A percentile compares a stretch with the other conserved stretches of the same genome.
phyloP scores from a whole-genome alignment of 2,797 vertebrate genomes.

The Sebastes steindachneri region DNA sequence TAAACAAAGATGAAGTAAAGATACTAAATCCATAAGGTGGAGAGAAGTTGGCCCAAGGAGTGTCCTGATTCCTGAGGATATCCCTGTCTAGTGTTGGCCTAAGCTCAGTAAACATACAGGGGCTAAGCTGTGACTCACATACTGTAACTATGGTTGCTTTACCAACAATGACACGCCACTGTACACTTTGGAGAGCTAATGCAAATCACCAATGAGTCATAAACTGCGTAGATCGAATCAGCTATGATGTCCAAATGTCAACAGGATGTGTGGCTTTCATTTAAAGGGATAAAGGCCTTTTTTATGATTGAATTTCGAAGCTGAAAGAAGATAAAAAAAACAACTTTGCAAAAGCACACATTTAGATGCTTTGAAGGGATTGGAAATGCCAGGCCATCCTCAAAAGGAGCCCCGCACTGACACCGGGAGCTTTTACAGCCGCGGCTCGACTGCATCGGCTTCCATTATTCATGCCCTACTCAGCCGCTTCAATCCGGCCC shows the following conservation, averaged over 20 bases:
- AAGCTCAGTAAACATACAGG: constrained; percentile 64
- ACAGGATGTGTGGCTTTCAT: not conserved
- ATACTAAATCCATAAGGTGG: constrained; percentile 47
- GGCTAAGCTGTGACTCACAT: constrained; percentile 47
- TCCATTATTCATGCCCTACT: constrained; percentile 73
- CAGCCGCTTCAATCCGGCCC: constrained; percentile 59
- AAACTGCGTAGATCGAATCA: constrained; percentile 7
- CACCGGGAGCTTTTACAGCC: constrained; percentile 28
- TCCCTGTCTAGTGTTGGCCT: constrained; percentile 56
- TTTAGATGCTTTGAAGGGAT: constrained; percentile 17
- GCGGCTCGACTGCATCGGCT: constrained; percentile 35
- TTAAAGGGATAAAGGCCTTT: not conserved
- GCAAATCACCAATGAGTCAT: constrained; percentile 49
- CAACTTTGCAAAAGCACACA: not conserved
- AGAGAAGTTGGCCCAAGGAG: constrained; percentile 72
- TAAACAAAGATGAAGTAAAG: constrained; percentile 51
- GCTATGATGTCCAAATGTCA: constrained; percentile 32
- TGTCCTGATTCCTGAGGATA: constrained; percentile 63
- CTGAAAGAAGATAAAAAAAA: not conserved
- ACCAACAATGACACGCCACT: constrained; percentile 53
- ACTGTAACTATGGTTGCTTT: constrained; percentile 38
- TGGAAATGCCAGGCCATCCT: constrained; percentile 22
- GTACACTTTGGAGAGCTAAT: constrained; percentile 29
- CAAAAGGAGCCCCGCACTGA: constrained; percentile 19
- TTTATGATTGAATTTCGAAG: not conserved